A percentile compares a stretch with the other conserved stretches of the same genome.
Evolutionary conservation across 2,113 vertebrate species (phyloP).

Genomic region (Lichenostomus cassidix): DNA sequence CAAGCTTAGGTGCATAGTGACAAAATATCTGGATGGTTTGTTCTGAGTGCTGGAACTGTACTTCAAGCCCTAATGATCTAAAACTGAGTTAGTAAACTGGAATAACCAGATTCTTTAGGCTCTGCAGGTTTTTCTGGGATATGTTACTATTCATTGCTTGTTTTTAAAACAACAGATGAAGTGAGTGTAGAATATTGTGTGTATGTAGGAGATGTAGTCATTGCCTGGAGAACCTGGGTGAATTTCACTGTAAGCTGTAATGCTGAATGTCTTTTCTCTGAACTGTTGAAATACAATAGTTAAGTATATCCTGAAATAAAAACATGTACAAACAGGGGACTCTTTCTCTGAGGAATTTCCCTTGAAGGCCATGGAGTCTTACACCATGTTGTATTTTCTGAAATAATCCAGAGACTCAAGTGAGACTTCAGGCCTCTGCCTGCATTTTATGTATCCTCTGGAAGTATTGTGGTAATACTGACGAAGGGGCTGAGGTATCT

Average conservation of each 20-base stretch:
- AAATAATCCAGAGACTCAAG: not conserved
- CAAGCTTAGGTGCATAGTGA: not conserved
- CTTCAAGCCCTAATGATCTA: not conserved
- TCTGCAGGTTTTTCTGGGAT: not conserved
- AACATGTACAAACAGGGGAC: fast-evolving
- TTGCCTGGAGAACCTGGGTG: not conserved
- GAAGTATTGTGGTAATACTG: not conserved
- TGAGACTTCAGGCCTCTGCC: not conserved
- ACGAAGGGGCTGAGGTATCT: not conserved
- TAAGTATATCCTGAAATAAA: not conserved
- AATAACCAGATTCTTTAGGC: not conserved
- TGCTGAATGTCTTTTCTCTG: not conserved
- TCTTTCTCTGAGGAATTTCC: not conserved
- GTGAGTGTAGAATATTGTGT: not conserved
- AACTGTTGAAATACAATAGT: not conserved
- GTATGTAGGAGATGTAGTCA: not conserved
- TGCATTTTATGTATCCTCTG: not conserved
- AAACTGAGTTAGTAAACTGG: not conserved
- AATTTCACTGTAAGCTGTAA: fast-evolving
- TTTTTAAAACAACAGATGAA: not conserved
- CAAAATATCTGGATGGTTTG: not conserved
- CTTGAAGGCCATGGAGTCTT: not conserved
- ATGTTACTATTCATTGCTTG: not conserved
- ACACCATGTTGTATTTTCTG: not conserved
- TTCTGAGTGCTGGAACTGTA: not conserved